phyloP scores from a whole-genome alignment of 2,797 vertebrate species.

The Enteromius thamalakanensis region DNA sequence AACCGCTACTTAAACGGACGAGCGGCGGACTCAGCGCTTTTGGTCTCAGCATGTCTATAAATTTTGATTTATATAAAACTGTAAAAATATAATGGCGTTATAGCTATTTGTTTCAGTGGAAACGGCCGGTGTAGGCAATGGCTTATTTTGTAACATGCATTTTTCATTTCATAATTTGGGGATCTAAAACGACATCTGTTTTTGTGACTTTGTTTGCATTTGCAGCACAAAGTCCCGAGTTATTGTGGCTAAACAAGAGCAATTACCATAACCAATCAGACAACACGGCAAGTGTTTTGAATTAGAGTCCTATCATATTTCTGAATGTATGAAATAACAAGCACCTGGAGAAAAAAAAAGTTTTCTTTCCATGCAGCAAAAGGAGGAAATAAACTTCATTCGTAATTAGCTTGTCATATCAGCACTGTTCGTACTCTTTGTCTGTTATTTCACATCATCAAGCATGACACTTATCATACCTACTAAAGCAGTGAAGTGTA shows the following conservation, averaged over 20 bases:
- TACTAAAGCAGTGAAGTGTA: slow-evolving; percentile 69
- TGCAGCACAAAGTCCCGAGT: slow-evolving; percentile 63
- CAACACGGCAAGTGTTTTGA: slow-evolving; percentile 76
- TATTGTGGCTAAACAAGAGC: slow-evolving; percentile 74
- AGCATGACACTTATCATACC: slow-evolving; percentile 65
- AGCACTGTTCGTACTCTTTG: slow-evolving; percentile 21
- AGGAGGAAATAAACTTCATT: slow-evolving; percentile 54
- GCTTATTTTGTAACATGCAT: slow-evolving; percentile 49
- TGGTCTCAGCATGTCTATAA: slow-evolving; percentile 76
- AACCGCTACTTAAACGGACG: slow-evolving; percentile 69
- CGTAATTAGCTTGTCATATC: slow-evolving; percentile 48
- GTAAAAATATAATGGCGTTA: slow-evolving; percentile 74
- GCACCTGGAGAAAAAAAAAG: slow-evolving; percentile 70
- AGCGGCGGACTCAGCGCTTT: slow-evolving; percentile 70
- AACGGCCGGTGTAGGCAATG: slow-evolving; percentile 25
- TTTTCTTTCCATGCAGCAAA: slow-evolving; percentile 66
- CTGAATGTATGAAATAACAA: slow-evolving; percentile 67
- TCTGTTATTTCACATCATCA: slow-evolving; percentile 47
- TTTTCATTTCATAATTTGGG: slow-evolving; percentile 63
- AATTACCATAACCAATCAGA: slow-evolving; percentile 80
- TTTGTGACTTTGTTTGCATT: slow-evolving; percentile 70
- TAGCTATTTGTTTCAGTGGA: slow-evolving; percentile 54
- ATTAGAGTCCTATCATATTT: slow-evolving; percentile 73
- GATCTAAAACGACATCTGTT: slow-evolving; percentile 74
- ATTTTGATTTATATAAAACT: slow-evolving; percentile 71